These are phyloP conservation scores for Rambutsinella grinnellia DNA, from an alignment of 2,888 invertebrate species.

Conservation along the genomic window DNA sequence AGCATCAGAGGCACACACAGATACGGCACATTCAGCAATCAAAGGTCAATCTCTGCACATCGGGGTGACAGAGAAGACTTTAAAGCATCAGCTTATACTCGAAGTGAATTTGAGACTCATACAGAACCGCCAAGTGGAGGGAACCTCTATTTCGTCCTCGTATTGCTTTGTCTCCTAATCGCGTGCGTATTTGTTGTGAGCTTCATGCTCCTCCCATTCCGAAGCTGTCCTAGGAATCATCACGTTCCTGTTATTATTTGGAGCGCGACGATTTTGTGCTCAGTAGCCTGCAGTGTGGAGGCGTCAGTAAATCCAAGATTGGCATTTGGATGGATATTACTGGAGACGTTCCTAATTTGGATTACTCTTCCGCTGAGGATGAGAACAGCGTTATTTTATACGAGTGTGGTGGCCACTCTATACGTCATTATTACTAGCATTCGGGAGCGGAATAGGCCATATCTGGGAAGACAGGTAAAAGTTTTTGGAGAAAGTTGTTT, in stretches of 20 bases:
- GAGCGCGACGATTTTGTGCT: slow-evolving; percentile 61
- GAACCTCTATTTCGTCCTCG: slow-evolving; percentile 34
- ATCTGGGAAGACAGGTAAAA: slow-evolving; percentile 60
- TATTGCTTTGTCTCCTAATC: slow-evolving; percentile 44
- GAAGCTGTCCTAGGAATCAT: slow-evolving; percentile 57
- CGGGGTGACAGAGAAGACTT: slow-evolving; percentile 11
- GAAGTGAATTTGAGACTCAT: slow-evolving; percentile 25
- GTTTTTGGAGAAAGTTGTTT: slow-evolving; percentile 9
- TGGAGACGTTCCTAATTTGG: slow-evolving; percentile 80
- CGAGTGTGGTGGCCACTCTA: slow-evolving; percentile 63
- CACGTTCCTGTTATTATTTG: slow-evolving; percentile 65
- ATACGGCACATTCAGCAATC: slow-evolving; percentile 21
- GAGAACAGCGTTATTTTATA: slow-evolving; percentile 68
- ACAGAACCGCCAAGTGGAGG: slow-evolving; percentile 15
- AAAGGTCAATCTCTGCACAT: neutral
- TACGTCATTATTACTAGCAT: slow-evolving; percentile 60
- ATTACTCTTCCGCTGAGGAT: slow-evolving; percentile 78
- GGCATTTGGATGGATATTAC: slow-evolving; percentile 79
- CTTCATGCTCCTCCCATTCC: slow-evolving; percentile 62
- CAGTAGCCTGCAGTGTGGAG: slow-evolving; percentile 65
- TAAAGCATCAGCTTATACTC: slow-evolving; percentile 27
- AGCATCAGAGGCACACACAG: slow-evolving; percentile 30
- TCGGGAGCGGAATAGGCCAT: slow-evolving; percentile 47
- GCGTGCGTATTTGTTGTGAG: slow-evolving; percentile 56
- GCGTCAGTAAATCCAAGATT: slow-evolving; percentile 74